phyloP scores from a whole-genome alignment of 2,113 vertebrate genomes.

The Laterallus jamaicensis region DNA sequence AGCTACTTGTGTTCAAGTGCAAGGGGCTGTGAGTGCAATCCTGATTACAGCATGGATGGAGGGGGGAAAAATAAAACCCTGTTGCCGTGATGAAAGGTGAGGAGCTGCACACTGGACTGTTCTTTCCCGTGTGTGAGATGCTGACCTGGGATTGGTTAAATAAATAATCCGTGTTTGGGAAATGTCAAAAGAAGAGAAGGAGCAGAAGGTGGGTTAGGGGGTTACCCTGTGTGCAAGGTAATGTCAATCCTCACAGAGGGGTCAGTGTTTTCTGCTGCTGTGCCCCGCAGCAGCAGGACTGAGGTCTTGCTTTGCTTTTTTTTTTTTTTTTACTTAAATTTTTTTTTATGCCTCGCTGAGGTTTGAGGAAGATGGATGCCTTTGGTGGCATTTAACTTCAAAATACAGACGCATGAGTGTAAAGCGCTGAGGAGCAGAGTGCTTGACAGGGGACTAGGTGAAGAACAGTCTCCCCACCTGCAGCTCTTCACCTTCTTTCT shows the following conservation, averaged over 20 bases:
- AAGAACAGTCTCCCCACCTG: not conserved
- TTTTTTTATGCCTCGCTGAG: not conserved
- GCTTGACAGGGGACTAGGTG: not conserved
- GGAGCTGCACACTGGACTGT: not conserved
- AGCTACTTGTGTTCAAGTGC: not conserved
- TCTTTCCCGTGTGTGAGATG: not conserved
- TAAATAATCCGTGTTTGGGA: not conserved
- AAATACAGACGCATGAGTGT: not conserved
- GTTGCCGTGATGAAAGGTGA: not conserved
- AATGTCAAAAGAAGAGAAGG: not conserved
- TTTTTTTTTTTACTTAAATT: not conserved
- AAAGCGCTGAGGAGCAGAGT: not conserved
- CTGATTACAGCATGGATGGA: not conserved
- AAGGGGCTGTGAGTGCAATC: not conserved
- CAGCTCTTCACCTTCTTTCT: not conserved
- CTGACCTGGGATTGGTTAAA: fast-evolving
- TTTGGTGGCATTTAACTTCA: not conserved
- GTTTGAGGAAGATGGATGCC: not conserved
- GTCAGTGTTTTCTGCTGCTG: not conserved
- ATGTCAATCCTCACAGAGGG: not conserved
- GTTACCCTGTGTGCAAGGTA: not conserved
- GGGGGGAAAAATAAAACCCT: not conserved
- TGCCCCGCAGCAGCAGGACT: not conserved
- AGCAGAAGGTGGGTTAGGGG: not conserved
- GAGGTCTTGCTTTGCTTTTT: not conserved